A percentile compares a stretch with the other conserved stretches of the same genome.
phyloP scores from a whole-genome alignment of 2,113 vertebrate genomes.

The Dicrurus megarhynchus region DNA sequence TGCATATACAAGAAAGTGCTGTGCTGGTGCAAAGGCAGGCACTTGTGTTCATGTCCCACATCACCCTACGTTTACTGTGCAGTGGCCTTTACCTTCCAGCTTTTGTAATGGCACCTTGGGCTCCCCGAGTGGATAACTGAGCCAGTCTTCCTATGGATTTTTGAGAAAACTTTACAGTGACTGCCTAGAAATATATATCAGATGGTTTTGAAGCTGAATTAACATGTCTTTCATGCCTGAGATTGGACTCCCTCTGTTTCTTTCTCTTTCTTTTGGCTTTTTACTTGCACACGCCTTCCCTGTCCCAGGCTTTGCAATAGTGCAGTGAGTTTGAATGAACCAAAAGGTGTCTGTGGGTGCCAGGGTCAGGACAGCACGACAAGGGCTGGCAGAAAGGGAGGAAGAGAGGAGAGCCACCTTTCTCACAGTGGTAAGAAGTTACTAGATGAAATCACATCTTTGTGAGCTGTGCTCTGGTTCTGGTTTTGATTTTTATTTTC shows the following conservation, averaged over 20 bases:
- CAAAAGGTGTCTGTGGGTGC: too few species aligned
- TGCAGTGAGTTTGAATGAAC: neutral
- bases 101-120: neutral
- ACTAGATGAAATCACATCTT: neutral
- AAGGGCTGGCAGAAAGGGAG: neutral
- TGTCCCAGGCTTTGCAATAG: neutral
- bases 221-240: accelerated
- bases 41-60: accelerated
- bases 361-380: neutral
- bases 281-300: neutral
- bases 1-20: neutral
- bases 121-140: neutral
- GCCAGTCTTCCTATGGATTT: neutral
- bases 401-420: neutral
- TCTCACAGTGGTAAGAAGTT: too few species aligned
- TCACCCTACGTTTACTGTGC: accelerated
- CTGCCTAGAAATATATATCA: neutral
- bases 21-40: neutral
- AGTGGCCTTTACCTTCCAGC: neutral
- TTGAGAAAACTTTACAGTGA: neutral
- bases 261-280: neutral
- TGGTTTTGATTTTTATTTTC: neutral
- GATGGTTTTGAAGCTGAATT: neutral
- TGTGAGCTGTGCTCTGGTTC: neutral
- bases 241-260: neutral